Conservation (phyloP, 2,113 vertebrate species). For the Scytalopus superciliaris region DNA sequence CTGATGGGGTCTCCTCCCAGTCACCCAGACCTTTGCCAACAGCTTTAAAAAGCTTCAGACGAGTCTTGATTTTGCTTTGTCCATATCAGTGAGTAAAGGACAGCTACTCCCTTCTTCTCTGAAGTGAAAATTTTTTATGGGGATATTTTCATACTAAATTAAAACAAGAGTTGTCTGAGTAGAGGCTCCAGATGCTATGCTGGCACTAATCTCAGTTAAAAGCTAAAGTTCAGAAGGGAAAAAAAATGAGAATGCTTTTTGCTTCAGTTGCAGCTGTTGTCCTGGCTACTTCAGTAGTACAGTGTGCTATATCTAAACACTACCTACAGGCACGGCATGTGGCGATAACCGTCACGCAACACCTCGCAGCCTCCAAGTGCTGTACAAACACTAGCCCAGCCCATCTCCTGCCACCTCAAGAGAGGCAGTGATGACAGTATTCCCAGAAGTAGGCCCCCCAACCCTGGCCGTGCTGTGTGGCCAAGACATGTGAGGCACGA, state of each 20-base stretch:
- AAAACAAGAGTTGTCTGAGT: conserved; percentile 32
- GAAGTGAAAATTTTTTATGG: conserved; percentile 48
- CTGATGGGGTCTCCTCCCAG: background rate
- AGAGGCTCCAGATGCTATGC: conserved; percentile 23
- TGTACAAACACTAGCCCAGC: conserved; percentile 33
- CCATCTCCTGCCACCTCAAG: conserved; percentile 38
- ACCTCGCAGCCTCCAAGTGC: conserved; percentile 3
- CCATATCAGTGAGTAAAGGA: background rate
- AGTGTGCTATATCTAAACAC: background rate
- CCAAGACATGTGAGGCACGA: background rate
- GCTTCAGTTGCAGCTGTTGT: conserved; percentile 34
- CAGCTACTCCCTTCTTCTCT: conserved; percentile 7
- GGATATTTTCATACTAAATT: conserved; percentile 16
- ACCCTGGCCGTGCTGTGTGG: background rate
- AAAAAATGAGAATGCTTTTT: background rate
- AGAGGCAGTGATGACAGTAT: background rate
- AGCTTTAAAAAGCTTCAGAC: background rate
- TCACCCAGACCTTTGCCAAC: background rate
- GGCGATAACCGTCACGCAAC: background rate
- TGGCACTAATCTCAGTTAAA: conserved; percentile 47
- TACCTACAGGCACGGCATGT: background rate
- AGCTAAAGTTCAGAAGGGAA: conserved; percentile 33
- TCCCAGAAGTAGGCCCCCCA: conserved; percentile 2
- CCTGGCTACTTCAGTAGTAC: conserved; percentile 54
- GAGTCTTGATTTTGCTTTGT: background rate